Percentiles rank a stretch among this genome's conserved stretches.
These are phyloP conservation scores for Brachyopa scutellaris DNA, from an alignment of 2,888 invertebrate genomes.

Conservation along the genomic window DNA sequence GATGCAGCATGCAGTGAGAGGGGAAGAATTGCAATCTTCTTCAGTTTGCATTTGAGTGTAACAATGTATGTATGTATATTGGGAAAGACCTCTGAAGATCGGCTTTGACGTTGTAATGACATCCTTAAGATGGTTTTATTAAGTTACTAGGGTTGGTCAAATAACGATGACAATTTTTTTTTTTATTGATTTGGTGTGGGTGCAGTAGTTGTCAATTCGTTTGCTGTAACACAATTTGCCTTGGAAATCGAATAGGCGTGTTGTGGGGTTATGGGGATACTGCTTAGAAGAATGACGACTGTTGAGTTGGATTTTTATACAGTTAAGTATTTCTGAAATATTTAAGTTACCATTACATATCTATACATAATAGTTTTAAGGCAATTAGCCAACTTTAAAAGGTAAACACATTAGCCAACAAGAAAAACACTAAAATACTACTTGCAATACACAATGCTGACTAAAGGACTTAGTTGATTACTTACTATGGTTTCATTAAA, in stretches of 20 bases:
- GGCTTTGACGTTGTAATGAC: constrained; percentile 18
- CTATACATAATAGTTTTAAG: no score
- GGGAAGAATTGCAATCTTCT: constrained; percentile 24
- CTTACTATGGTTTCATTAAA: constrained; percentile 44
- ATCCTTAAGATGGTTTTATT: constrained; percentile 31
- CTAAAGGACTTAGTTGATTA: constrained; percentile 15
- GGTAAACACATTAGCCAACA: no score
- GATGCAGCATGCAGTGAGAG: background rate
- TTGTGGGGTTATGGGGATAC: no score
- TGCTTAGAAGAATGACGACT: no score
- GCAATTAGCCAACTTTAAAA: no score
- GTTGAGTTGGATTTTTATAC: no score
- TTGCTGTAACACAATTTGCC: background rate
- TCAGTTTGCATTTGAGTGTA: constrained; percentile 41
- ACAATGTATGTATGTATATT: background rate
- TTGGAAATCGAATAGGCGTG: no score
- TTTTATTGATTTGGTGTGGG: constrained; percentile 19
- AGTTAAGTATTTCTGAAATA: no score
- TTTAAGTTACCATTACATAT: no score
- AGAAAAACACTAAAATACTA: no score
- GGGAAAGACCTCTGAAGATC: constrained; percentile 3
- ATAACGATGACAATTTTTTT: constrained; percentile 27
- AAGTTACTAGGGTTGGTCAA: constrained; percentile 9
- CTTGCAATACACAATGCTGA: background rate
- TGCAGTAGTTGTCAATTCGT: background rate